Evolutionary conservation across 2,113 vertebrate species (phyloP).

Genomic region (Oenanthe melanoleuca): DNA sequence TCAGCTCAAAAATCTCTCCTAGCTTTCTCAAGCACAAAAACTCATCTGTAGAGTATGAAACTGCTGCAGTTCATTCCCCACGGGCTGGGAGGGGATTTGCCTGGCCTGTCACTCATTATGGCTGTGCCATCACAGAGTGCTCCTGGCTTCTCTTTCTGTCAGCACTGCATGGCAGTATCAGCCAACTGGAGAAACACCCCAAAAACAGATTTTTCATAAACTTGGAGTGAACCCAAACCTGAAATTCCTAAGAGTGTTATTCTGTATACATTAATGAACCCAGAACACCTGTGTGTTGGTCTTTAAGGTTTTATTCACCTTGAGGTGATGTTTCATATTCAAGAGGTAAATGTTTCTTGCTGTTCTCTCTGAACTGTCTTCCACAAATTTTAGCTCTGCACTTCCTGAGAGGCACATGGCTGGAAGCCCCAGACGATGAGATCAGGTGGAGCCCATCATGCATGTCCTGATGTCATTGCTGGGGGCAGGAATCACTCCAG

Average conservation of each 20-base stretch:
- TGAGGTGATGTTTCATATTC: neutral
- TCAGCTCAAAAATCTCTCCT: neutral
- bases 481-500: neutral
- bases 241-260: neutral
- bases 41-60: neutral
- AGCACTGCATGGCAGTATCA: neutral
- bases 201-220: neutral
- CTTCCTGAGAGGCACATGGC: neutral
- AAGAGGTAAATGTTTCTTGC: neutral
- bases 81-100: neutral
- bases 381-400: neutral
- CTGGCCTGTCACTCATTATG: neutral
- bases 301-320: neutral
- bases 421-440: neutral
- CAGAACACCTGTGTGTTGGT: neutral
- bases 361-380: neutral
- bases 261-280: neutral
- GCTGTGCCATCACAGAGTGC: fast-evolving
- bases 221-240: neutral
- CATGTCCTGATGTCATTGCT: conserved; percentile 28
- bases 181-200: neutral
- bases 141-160: neutral
- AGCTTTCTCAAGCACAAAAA: neutral
- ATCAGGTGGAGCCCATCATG: conserved; percentile 42
- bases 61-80: neutral